Evolutionary conservation across 30 jellyfish, hydroid and myxozoan genomes (phyloP).

Genomic region (Chrysaora quinquecirrha): DNA sequence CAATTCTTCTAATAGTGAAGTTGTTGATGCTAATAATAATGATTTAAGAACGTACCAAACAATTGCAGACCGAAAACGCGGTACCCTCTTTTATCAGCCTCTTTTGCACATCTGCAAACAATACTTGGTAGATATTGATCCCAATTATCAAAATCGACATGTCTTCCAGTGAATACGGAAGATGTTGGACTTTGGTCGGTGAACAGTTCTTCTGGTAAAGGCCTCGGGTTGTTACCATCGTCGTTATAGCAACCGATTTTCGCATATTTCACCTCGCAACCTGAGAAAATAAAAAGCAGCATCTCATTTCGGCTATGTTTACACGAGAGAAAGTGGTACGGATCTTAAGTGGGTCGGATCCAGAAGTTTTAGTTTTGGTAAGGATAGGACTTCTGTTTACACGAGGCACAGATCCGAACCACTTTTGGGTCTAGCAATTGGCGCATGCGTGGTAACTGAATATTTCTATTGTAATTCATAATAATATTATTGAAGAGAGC

Average conservation of each 20-base stretch:
- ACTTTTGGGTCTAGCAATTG: too few relatives aligned
- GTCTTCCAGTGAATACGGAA: constrained; percentile 66
- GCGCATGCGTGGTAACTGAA: too few relatives aligned
- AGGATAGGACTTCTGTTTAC: too few relatives aligned
- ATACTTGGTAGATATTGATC: constrained; percentile 68
- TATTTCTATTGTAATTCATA: too few relatives aligned
- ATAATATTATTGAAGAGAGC: too few relatives aligned
- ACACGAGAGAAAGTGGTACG: not conserved
- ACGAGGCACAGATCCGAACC: too few relatives aligned
- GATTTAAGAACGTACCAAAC: constrained; percentile 89
- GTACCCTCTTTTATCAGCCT: constrained; percentile 65
- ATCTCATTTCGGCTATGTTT: too few relatives aligned
- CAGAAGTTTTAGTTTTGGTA: not conserved
- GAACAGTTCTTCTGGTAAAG: constrained; percentile 82
- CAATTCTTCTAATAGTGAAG: too few relatives aligned
- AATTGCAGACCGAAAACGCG: constrained; percentile 81
- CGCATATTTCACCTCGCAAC: constrained; percentile 82
- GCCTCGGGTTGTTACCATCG: constrained; percentile 92
- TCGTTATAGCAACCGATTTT: constrained; percentile 93
- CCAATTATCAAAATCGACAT: constrained; percentile 82
- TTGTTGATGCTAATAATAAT: too few relatives aligned
- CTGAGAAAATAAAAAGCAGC: constrained; percentile 25
- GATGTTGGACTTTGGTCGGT: constrained; percentile 70
- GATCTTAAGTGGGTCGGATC: too few relatives aligned
- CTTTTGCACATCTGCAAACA: constrained; percentile 93